Evolutionary conservation across 1,140 invertebrate species (phyloP).

Genomic region (Eriosoma lanigerum): DNA sequence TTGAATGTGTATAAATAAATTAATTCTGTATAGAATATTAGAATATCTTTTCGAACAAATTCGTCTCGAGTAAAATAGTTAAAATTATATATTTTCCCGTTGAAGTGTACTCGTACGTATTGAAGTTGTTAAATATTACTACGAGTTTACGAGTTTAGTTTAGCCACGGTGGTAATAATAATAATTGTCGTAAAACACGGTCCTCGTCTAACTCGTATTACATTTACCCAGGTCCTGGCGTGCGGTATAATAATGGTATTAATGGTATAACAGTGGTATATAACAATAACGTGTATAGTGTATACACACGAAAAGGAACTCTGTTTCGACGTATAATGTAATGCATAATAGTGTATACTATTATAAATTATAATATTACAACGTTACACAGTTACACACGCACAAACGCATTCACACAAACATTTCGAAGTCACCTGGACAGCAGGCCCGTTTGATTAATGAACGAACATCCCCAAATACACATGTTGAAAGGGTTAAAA

Average conservation of each 20-base stretch:
- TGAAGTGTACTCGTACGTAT: no score
- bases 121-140: no score
- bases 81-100: no score
- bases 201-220: neutral
- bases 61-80: no score
- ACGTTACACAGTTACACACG: neutral
- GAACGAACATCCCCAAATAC: neutral
- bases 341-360: no score
- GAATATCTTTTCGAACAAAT: no score
- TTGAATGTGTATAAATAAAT: no score
- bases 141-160: no score
- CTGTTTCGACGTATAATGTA: no score
- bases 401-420: neutral
- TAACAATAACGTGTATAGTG: neutral
- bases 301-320: neutral
- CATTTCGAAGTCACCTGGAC: constrained; percentile 14
- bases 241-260: neutral
- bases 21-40: no score
- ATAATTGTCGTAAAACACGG: no score
- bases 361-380: neutral
- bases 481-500: constrained; percentile 5
- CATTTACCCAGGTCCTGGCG: neutral
- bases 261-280: neutral
- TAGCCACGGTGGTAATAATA: no score
- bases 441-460: constrained; percentile 16